Percentiles rank a stretch among this genome's conserved stretches.
Evolutionary conservation across 2,888 invertebrate species (phyloP).

Genomic region (Conus canariensis): DNA sequence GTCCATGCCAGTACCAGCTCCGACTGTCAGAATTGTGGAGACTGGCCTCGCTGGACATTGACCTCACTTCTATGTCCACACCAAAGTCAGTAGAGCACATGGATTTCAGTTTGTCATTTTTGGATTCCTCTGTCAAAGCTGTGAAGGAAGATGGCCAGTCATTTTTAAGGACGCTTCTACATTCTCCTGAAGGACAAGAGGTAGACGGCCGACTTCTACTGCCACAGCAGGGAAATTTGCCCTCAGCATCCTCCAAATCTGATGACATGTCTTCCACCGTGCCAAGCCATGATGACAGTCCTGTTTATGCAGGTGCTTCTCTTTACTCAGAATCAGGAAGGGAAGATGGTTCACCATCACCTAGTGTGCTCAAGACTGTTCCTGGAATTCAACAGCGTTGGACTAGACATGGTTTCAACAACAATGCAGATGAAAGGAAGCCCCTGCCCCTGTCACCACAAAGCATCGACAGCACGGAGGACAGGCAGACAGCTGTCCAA

Average conservation of each 20-base stretch:
- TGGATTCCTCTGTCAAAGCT: slow-evolving; percentile 10
- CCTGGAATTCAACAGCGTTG: neutral
- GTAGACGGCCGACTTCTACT: neutral
- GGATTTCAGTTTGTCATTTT: slow-evolving; percentile 37
- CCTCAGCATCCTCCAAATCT: neutral
- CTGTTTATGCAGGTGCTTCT: neutral
- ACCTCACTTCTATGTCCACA: neutral
- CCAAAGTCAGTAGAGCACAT: neutral
- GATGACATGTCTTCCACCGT: neutral
- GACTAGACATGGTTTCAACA: slow-evolving; percentile 29
- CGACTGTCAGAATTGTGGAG: neutral
- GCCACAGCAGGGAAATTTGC: neutral
- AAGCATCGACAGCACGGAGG: neutral
- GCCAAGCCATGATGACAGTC: neutral
- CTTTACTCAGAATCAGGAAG: neutral
- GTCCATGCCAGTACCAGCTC: neutral
- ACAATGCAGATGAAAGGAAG: neutral
- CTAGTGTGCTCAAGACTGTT: neutral
- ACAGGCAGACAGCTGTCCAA: neutral
- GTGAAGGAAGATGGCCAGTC: neutral
- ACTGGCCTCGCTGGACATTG: neutral
- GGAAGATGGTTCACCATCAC: neutral
- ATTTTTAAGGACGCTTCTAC: neutral
- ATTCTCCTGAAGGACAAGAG: neutral
- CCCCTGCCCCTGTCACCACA: neutral